Conservation (phyloP, 2,888 invertebrate genomes). For the Drosophila fulvimacula region DNA sequence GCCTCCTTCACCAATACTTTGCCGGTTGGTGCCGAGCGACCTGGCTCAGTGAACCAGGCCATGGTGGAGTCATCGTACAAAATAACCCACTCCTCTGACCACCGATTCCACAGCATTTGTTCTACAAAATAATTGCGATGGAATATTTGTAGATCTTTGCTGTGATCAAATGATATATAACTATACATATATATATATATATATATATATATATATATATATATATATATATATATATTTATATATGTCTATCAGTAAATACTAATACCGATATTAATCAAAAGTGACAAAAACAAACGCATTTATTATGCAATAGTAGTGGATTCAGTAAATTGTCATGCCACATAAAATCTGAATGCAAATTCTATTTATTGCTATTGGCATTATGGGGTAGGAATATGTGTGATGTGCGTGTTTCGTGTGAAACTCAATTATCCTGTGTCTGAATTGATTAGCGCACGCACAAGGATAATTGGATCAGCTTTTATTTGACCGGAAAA, state of each 20-base stretch:
- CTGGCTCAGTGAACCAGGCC: conserved; percentile 91
- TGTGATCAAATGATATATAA: too few species aligned
- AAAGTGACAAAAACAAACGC: background rate
- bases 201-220: too few species aligned
- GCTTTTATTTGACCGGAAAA: background rate
- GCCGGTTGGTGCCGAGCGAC: conserved; percentile 84
- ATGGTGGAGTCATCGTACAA: conserved; percentile 94
- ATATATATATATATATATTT: too few species aligned
- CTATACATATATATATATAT: too few species aligned
- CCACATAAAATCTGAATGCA: background rate
- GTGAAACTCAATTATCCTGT: conserved; percentile 25
- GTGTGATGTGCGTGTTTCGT: background rate
- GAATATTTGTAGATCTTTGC: too few species aligned
- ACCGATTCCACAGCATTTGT: conserved; percentile 90
- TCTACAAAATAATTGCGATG: conserved; percentile 86
- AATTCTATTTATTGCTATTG: background rate
- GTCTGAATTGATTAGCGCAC: conserved; percentile 16
- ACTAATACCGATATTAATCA: too few species aligned
- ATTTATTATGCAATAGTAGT: background rate
- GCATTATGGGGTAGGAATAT: background rate
- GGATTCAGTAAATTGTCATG: background rate
- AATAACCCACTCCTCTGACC: conserved; percentile 94
- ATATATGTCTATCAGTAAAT: too few species aligned
- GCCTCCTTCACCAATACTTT: conserved; percentile 90
- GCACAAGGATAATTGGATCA: conserved; percentile 28